These are phyloP conservation scores for Hipparchia semele DNA, from an alignment of 2,888 invertebrate species.

Conservation along the genomic window DNA sequence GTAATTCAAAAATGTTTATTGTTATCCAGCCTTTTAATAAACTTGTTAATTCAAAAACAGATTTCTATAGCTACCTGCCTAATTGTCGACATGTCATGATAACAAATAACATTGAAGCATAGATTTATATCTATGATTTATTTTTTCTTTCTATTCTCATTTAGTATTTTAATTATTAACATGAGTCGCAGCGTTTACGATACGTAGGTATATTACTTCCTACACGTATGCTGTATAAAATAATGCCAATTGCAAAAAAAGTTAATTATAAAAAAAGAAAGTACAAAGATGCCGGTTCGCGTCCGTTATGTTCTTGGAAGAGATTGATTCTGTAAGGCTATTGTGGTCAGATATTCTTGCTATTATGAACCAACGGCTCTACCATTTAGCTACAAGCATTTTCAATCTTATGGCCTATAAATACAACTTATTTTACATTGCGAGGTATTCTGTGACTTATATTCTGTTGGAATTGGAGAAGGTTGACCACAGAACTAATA, in stretches of 20 bases:
- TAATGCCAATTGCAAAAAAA: constrained; percentile 50
- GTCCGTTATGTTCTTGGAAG: constrained; percentile 62
- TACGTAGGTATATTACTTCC: constrained; percentile 14
- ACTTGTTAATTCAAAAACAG: too few species aligned
- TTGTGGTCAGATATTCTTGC: constrained; percentile 36
- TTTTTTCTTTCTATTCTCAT: constrained; percentile 7
- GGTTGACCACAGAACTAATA: constrained; percentile 36
- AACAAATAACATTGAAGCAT: neutral
- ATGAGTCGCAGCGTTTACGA: constrained; percentile 13
- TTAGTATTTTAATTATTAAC: constrained; percentile 7
- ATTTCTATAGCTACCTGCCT: too few species aligned
- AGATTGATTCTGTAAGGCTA: constrained; percentile 63
- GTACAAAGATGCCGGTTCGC: constrained; percentile 51
- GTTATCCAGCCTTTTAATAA: too few species aligned
- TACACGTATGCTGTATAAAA: constrained; percentile 28
- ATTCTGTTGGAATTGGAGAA: constrained; percentile 20
- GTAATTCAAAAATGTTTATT: too few species aligned
- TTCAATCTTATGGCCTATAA: constrained; percentile 18
- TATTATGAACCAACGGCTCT: constrained; percentile 29
- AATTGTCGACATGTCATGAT: neutral
- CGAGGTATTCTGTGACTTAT: constrained; percentile 11
- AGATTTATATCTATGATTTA: neutral
- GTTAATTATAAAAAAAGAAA: constrained; percentile 70
- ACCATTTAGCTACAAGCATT: constrained; percentile 4
- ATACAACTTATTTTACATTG: constrained; percentile 24